These are phyloP conservation scores for Archips crataeganus DNA, from an alignment of 2,888 invertebrate species.

Conservation along the genomic window DNA sequence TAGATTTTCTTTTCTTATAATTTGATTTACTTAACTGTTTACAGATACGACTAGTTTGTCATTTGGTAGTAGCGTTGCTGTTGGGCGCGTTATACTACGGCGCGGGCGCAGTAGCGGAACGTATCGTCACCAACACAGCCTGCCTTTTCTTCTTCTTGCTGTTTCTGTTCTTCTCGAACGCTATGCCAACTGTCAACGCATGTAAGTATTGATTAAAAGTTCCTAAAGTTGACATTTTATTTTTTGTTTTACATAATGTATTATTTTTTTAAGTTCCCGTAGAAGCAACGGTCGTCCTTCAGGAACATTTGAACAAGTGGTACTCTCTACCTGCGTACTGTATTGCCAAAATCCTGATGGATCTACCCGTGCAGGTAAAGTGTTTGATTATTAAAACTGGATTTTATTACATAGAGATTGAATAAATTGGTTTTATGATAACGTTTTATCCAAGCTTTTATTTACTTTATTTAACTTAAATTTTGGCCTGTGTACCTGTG, in stretches of 20 bases:
- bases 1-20: background rate
- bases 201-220: slow-evolving; percentile 78
- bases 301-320: slow-evolving; percentile 93
- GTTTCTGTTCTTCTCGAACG: slow-evolving; percentile 87
- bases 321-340: slow-evolving; percentile 90
- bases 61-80: slow-evolving; percentile 83
- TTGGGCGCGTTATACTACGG: slow-evolving; percentile 85
- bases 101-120: slow-evolving; percentile 84
- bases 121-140: slow-evolving; percentile 83
- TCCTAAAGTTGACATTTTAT: background rate
- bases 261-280: slow-evolving; percentile 86
- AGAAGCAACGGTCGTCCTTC: slow-evolving; percentile 89
- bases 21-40: slow-evolving; percentile 40
- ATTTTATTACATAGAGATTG: background rate
- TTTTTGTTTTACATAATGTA: slow-evolving; percentile 48
- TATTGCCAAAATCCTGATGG: slow-evolving; percentile 90
- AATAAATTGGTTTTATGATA: too few relatives aligned
- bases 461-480: too few relatives aligned
- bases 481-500: background rate
- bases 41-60: slow-evolving; percentile 81
- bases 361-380: slow-evolving; percentile 90
- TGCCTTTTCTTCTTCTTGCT: slow-evolving; percentile 87
- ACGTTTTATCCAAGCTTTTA: too few relatives aligned
- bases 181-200: slow-evolving; percentile 87
- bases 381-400: background rate